Percentiles rank a stretch among this genome's conserved stretches.
Conservation (phyloP, 2,113 vertebrate genomes). For the Paracanthobrama guichenoti region DNA sequence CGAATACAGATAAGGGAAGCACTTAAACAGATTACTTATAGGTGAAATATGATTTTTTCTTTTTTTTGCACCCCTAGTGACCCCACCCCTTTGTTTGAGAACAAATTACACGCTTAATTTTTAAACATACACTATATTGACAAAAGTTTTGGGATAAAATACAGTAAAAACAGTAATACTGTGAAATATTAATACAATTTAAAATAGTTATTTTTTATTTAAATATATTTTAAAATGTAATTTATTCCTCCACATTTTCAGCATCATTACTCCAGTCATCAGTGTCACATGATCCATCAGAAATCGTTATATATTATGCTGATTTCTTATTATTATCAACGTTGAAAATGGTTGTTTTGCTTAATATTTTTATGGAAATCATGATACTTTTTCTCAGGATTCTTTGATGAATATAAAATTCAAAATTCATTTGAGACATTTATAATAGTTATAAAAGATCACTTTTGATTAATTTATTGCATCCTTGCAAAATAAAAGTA, state of each 20-base stretch:
- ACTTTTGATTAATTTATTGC: neutral
- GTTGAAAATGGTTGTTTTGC: neutral
- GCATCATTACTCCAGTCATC: too few relatives aligned
- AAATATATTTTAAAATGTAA: too few relatives aligned
- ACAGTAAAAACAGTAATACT: neutral
- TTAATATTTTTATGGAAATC: neutral
- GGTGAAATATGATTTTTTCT: neutral
- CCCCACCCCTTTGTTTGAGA: neutral
- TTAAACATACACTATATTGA: neutral
- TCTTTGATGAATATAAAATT: neutral
- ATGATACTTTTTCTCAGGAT: neutral
- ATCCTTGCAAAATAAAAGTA: neutral
- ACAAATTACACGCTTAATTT: neutral
- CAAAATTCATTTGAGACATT: neutral
- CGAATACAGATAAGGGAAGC: slow-evolving; percentile 2
- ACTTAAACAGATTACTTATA: slow-evolving; percentile 7
- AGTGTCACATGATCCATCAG: too few relatives aligned
- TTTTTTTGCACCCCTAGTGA: neutral
- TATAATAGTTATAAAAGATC: neutral
- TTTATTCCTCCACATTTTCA: too few relatives aligned
- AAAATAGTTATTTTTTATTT: neutral
- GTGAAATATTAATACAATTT: neutral
- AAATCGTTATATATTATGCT: neutral
- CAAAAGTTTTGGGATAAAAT: neutral
- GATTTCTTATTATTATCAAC: neutral